These are phyloP conservation scores for Cheiracanthium punctorium DNA, from an alignment of 2,888 invertebrate species.

Conservation along the genomic window DNA sequence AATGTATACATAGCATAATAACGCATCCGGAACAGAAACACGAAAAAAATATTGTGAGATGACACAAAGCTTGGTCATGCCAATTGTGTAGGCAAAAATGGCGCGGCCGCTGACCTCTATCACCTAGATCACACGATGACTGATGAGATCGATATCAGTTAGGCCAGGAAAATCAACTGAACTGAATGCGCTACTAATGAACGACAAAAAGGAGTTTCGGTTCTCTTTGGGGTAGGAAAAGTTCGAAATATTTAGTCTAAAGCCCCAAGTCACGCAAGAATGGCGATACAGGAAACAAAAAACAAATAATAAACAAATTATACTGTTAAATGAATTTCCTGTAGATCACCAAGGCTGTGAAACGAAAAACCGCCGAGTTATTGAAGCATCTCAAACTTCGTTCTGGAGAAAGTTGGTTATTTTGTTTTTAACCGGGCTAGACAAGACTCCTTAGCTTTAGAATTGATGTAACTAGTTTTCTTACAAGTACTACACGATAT, in stretches of 20 bases:
- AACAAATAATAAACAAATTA: too few relatives aligned
- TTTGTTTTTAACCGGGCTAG: too few relatives aligned
- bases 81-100: slow-evolving; percentile 11
- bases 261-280: background rate
- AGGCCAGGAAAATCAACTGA: slow-evolving; percentile 17
- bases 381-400: too few relatives aligned
- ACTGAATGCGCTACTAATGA: background rate
- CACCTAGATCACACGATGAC: background rate
- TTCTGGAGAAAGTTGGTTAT: too few relatives aligned
- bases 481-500: too few relatives aligned
- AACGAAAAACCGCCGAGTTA: too few relatives aligned
- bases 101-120: slow-evolving; percentile 36
- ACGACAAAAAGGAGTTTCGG: background rate
- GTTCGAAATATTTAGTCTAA: background rate
- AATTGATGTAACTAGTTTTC: too few relatives aligned
- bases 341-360: too few relatives aligned
- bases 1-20: background rate
- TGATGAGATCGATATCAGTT: slow-evolving; percentile 9
- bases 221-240: background rate
- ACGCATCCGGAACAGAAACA: slow-evolving; percentile 5
- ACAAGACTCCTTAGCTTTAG: too few relatives aligned
- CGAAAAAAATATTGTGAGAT: slow-evolving; percentile 20
- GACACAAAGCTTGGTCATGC: slow-evolving; percentile 26
- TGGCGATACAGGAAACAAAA: too few relatives aligned
- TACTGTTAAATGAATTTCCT: too few relatives aligned